phyloP scores from a whole-genome alignment of 1,140 invertebrate species.

The Eufriesea mexicana region DNA sequence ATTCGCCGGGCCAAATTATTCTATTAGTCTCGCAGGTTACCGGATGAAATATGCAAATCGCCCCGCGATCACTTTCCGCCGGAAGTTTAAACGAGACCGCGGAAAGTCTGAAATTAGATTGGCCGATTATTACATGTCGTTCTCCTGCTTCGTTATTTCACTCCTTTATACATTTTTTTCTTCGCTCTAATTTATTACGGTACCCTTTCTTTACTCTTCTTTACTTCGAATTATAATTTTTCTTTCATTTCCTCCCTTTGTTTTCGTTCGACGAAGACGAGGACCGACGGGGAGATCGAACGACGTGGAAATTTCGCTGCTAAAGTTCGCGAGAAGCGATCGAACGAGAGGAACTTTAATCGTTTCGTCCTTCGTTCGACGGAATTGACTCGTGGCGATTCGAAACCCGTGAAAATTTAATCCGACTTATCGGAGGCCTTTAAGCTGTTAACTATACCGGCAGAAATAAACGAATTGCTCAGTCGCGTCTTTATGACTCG shows the following conservation, averaged over 20 bases:
- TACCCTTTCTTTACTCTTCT: too few species aligned
- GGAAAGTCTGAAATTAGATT: slow-evolving; percentile 30
- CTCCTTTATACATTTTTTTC: background rate
- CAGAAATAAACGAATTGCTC: slow-evolving; percentile 39
- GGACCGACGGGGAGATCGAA: background rate
- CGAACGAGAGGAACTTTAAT: slow-evolving; percentile 16
- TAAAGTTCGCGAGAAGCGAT: background rate
- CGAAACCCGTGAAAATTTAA: slow-evolving; percentile 51
- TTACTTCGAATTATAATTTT: background rate
- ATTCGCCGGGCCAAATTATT: slow-evolving; percentile 15
- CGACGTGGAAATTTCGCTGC: background rate
- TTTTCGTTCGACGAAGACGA: slow-evolving; percentile 1
- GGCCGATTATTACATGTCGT: slow-evolving; percentile 30
- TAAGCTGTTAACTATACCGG: slow-evolving; percentile 25
- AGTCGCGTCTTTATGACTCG: background rate
- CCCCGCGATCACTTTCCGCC: slow-evolving; percentile 23
- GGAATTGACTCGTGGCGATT: slow-evolving; percentile 46
- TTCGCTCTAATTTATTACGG: background rate
- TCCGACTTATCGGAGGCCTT: slow-evolving; percentile 21
- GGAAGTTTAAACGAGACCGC: slow-evolving; percentile 20
- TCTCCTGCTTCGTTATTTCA: background rate
- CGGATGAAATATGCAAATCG: slow-evolving; percentile 46
- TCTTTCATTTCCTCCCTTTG: too few species aligned
- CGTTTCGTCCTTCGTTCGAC: slow-evolving; percentile 10
- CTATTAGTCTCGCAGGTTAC: slow-evolving; percentile 13